Conservation (phyloP, 2,888 invertebrate genomes). For the Keiferia lycopersicella region DNA sequence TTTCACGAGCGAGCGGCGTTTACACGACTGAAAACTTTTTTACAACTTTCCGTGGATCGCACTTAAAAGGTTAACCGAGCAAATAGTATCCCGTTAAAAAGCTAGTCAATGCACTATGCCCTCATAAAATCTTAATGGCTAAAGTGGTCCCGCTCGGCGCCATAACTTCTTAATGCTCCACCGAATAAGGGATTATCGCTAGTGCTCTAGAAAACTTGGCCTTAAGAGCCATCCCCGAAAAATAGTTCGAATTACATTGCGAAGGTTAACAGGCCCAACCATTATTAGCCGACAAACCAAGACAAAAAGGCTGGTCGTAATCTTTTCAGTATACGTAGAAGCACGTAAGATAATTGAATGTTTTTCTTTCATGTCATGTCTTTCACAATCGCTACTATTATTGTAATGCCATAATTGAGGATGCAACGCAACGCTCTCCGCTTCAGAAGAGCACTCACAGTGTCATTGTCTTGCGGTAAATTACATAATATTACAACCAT, state of each 20-base stretch:
- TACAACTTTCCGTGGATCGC: conserved; percentile 43
- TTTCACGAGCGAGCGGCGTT: conserved; percentile 12
- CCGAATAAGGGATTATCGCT: conserved; percentile 44
- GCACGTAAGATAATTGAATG: conserved; percentile 8
- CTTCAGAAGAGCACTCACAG: conserved; percentile 33
- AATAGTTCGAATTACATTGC: conserved; percentile 20
- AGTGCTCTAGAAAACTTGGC: conserved; percentile 32
- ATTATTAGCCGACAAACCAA: neutral
- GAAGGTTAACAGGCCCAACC: conserved; percentile 1
- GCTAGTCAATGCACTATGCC: conserved; percentile 29
- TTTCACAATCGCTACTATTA: conserved; percentile 25
- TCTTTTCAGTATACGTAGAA: neutral
- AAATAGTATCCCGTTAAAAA: conserved; percentile 20
- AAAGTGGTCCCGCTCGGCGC: conserved; percentile 41
- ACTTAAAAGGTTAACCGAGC: conserved; percentile 43
- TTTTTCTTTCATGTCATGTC: conserved; percentile 27
- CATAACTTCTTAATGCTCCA: conserved; percentile 49
- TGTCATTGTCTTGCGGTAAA: conserved; percentile 43
- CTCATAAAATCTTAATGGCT: conserved; percentile 57
- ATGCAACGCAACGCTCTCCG: conserved; percentile 32
- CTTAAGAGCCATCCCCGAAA: conserved; percentile 24
- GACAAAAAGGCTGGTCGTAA: neutral
- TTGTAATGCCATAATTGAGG: conserved; percentile 30
- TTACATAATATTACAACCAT: conserved; percentile 30
- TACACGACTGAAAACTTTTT: conserved; percentile 40